Evolutionary conservation across 2,888 invertebrate genomes (phyloP).

Genomic region (Cosmia pyralina): DNA sequence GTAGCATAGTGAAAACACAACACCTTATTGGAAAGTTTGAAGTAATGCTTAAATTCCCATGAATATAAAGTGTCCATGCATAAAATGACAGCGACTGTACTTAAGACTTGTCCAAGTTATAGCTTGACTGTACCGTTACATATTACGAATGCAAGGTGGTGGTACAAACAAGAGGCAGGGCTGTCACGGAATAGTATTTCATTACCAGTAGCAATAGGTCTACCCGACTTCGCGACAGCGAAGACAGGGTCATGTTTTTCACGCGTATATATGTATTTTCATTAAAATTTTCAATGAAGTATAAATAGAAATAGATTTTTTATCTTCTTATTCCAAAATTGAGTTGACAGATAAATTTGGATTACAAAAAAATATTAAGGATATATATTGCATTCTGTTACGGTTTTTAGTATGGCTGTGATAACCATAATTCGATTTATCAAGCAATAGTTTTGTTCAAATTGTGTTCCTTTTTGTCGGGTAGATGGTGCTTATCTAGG

Average conservation of each 20-base stretch:
- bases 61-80: slow-evolving; percentile 43
- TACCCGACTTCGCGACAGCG: too few species aligned
- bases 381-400: neutral
- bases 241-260: too few species aligned
- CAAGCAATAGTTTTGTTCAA: neutral
- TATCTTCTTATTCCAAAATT: neutral
- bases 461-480: neutral
- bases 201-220: neutral
- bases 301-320: neutral
- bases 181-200: slow-evolving; percentile 20
- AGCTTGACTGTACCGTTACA: slow-evolving; percentile 59
- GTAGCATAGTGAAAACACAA: slow-evolving; percentile 7
- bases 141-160: slow-evolving; percentile 62
- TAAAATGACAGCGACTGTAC: slow-evolving; percentile 50
- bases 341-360: neutral
- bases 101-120: slow-evolving; percentile 56
- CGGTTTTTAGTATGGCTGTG: neutral
- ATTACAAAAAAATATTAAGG: neutral
- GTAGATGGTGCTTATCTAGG: too few species aligned
- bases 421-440: neutral
- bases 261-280: neutral
- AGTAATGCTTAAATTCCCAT: slow-evolving; percentile 41
- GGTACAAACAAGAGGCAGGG: slow-evolving; percentile 42
- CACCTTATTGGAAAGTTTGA: slow-evolving; percentile 53
- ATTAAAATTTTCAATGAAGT: neutral